These are phyloP conservation scores for Acropora yongei DNA, from an alignment of 64 coral and sea anemone species.

Conservation along the genomic window DNA sequence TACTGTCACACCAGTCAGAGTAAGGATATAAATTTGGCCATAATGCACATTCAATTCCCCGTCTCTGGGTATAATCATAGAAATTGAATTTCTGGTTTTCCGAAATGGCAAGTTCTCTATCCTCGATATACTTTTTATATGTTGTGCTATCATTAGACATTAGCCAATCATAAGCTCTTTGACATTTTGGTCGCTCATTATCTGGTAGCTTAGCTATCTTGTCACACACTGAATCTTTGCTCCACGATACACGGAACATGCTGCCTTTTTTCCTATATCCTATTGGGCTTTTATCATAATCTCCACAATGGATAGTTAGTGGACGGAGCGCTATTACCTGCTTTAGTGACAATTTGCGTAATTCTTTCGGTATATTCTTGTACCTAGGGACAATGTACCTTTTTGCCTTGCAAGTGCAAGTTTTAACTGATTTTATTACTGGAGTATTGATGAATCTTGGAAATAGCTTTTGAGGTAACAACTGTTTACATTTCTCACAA, in stretches of 20 bases:
- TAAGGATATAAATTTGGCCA: constrained; percentile 58
- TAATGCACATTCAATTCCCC: constrained; percentile 47
- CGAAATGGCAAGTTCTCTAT: neutral
- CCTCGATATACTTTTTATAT: neutral
- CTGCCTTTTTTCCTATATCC: neutral
- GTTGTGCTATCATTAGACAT: neutral
- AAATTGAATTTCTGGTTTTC: neutral
- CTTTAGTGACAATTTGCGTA: no score
- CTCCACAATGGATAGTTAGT: neutral
- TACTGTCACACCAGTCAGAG: neutral
- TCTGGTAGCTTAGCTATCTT: neutral
- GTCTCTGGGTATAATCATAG: neutral
- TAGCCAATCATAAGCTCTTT: neutral
- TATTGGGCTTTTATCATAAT: neutral
- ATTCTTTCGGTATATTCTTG: no score
- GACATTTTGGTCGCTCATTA: no score
- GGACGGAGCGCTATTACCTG: neutral
- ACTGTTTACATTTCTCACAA: no score
- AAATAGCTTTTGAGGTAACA: no score
- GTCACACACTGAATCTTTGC: neutral
- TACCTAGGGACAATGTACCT: no score
- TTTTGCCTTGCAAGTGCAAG: no score
- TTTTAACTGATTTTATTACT: no score
- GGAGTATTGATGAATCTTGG: no score
- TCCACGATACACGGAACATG: neutral